These are phyloP conservation scores for Rhadinocentrus ornatus DNA, from an alignment of 2,797 vertebrate genomes.

Conservation along the genomic window DNA sequence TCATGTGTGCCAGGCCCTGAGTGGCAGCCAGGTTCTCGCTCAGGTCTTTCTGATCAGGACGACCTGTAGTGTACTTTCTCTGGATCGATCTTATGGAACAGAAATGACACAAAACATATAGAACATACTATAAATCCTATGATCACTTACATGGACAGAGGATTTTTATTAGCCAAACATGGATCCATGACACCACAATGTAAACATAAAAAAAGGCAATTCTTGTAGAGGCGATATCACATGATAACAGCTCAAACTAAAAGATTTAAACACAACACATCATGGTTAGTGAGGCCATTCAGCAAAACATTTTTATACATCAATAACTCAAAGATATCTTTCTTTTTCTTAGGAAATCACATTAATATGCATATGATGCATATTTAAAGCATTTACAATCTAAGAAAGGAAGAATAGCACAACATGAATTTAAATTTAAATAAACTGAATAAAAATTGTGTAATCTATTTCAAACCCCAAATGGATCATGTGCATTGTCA, in stretches of 20 bases:
- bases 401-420: not conserved
- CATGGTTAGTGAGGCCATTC: not conserved
- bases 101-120: not conserved
- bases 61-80: slow-evolving; percentile 94
- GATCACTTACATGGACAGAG: not conserved
- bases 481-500: not conserved
- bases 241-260: not conserved
- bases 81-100: slow-evolving; percentile 89
- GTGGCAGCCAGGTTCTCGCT: slow-evolving; percentile 97
- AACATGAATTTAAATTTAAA: no score
- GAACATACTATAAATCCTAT: not conserved
- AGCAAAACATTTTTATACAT: not conserved
- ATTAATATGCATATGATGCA: not conserved
- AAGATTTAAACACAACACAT: not conserved
- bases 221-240: not conserved
- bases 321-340: no score
- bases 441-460: no score
- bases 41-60: slow-evolving; percentile 97
- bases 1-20: slow-evolving; percentile 97
- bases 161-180: not conserved
- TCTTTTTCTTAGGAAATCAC: no score
- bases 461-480: no score
- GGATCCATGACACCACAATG: not conserved
- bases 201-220: not conserved
- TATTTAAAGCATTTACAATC: not conserved